A percentile compares a stretch with the other conserved stretches of the same genome.
These are phyloP conservation scores for Drosophila anomelani DNA, from an alignment of 2,888 invertebrate species.

Conservation along the genomic window DNA sequence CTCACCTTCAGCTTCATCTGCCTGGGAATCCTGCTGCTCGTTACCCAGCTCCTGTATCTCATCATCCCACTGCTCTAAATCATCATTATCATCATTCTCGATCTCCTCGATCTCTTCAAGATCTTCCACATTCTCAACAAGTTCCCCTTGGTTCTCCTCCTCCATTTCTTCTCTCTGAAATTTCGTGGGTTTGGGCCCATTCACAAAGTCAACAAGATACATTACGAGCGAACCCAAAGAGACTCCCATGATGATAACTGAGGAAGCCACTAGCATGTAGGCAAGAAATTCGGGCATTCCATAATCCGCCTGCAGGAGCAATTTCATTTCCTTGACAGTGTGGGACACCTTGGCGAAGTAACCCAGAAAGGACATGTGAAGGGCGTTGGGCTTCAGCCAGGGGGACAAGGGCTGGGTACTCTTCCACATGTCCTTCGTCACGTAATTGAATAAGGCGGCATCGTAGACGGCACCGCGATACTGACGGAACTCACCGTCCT, in stretches of 20 bases:
- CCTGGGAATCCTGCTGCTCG: not conserved
- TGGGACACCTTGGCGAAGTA: constrained; percentile 98
- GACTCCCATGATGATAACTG: constrained; percentile 96
- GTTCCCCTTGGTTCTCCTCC: constrained; percentile 61
- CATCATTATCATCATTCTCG: constrained; percentile 70
- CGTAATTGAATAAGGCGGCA: constrained; percentile 93
- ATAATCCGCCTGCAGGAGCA: constrained; percentile 92
- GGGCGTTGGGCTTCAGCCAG: constrained; percentile 96
- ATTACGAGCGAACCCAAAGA: constrained; percentile 83
- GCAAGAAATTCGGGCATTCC: constrained; percentile 97
- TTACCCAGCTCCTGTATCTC: constrained; percentile 43
- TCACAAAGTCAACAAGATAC: not conserved
- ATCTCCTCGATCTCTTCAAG: constrained; percentile 78
- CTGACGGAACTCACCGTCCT: constrained; percentile 96
- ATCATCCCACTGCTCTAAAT: constrained; percentile 59
- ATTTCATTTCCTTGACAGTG: constrained; percentile 94
- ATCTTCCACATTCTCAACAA: constrained; percentile 77
- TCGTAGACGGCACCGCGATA: constrained; percentile 96
- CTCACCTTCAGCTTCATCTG: not conserved
- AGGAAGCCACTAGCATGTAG: constrained; percentile 96
- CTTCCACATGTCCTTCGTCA: constrained; percentile 95
- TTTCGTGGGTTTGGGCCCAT: not conserved
- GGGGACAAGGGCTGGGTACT: constrained; percentile 93
- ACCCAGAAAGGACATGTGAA: constrained; percentile 96
- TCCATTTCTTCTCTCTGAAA: constrained; percentile 25